Percentiles rank a stretch among this genome's conserved stretches.
phyloP scores from a whole-genome alignment of 2,888 invertebrate genomes.

The Spicauda simplicius region DNA sequence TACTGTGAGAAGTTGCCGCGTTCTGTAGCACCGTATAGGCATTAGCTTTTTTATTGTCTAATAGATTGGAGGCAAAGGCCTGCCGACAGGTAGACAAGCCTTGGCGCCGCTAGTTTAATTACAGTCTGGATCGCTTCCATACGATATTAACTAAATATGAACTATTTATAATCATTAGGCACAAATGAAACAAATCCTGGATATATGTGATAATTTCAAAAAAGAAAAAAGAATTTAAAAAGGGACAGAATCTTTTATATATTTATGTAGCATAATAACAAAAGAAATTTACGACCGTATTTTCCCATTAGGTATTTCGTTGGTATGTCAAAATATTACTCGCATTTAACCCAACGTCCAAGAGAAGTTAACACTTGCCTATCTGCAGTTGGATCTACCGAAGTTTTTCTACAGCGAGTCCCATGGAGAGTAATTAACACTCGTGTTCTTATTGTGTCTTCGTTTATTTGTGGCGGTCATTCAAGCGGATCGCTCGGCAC shows the following conservation, averaged over 20 bases:
- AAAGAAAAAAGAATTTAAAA: not conserved
- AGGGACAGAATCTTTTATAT: not conserved
- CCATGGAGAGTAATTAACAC: constrained; percentile 53
- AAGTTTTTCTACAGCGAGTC: constrained; percentile 19
- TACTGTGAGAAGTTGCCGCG: constrained; percentile 79
- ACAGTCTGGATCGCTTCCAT: constrained; percentile 59
- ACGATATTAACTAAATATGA: constrained; percentile 10
- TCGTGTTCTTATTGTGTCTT: constrained; percentile 50
- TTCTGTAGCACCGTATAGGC: constrained; percentile 69
- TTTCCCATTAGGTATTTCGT: too few relatives aligned
- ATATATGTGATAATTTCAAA: not conserved
- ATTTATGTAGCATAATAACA: too few relatives aligned
- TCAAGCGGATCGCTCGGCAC: constrained; percentile 55
- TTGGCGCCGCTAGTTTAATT: constrained; percentile 80
- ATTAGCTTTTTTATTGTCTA: constrained; percentile 82
- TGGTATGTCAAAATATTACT: too few relatives aligned
- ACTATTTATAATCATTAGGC: constrained; percentile 20
- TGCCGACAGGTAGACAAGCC: constrained; percentile 76
- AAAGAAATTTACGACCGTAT: too few relatives aligned
- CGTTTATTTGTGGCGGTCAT: constrained; percentile 53
- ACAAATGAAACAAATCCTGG: not conserved
- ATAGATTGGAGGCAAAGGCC: constrained; percentile 77
- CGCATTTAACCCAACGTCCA: too few relatives aligned
- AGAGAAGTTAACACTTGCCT: not conserved
- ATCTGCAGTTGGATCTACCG: not conserved